Evolutionary conservation across 64 coral and sea anemone species (phyloP), one percentile per base, ranked within the genome.

Genomic region (Porites australiensis): DNA sequence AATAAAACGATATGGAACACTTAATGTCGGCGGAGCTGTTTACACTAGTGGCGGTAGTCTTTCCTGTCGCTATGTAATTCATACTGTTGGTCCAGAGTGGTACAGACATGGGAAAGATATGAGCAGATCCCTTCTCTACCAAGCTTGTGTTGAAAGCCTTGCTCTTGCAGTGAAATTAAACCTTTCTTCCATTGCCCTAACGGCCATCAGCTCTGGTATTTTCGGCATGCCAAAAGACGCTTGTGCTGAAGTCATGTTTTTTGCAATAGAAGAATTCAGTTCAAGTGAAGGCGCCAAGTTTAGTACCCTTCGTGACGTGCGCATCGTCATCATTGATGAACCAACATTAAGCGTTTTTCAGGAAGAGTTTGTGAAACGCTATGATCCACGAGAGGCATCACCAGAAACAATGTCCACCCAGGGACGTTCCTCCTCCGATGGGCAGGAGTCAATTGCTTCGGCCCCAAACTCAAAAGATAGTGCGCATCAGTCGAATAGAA

Each of bases 231-330:
- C 96, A 3, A 91, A 79, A 58, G 21, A 86, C 13, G 70, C 90
- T n/a, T 85, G 96, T 37, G 96, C 96, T 86, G 74, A 84, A 74
- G 74, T 91, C 44, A 88, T 98, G 84, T 98, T 98, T 84, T 20
- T 27, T 19, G 92, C 92, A 9, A 86, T 90, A 1, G 79, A 88
- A 14, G 53, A 68, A 13, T 96, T 89, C 50, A 93, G 90, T 51
- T 11, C 27, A 46, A 50, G 77, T 7, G 49, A 70, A 0, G 90
- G 81, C 52, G 70, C 90, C 19, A 50, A 22, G 27, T 16, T 78
- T 13, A 92, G 43, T 16, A 62, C 1, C 7, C 86, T 98, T 18
- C 82, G 86, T 44, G 96, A 98, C 11, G 68, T 98, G 58, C 75
- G 86, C 4, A 92, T 98, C 72, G 87, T 98, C 0, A 98, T 90